Conservation (phyloP, 1,140 invertebrate species). For the Apis florea region DNA sequence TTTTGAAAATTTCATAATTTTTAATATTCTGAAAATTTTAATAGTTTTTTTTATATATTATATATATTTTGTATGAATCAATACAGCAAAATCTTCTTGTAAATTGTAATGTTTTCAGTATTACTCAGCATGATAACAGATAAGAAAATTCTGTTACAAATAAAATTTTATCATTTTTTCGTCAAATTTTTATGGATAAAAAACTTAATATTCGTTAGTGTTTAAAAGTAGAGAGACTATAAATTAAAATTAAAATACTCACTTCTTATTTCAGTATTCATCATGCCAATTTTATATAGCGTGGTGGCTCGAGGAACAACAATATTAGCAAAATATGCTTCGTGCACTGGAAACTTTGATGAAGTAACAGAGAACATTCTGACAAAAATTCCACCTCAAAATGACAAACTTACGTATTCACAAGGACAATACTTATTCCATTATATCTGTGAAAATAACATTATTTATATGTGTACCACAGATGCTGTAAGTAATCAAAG, state of each 20-base stretch:
- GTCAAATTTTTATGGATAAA: neutral
- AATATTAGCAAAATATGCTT: conserved; percentile 93
- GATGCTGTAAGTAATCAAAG: conserved; percentile 90
- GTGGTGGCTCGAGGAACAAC: conserved; percentile 93
- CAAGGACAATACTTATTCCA: conserved; percentile 96
- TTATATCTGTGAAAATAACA: conserved; percentile 92
- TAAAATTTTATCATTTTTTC: conserved; percentile 1
- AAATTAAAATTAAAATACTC: neutral
- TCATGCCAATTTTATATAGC: conserved; percentile 94
- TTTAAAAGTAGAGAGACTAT: neutral
- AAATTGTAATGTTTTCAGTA: conserved; percentile 1
- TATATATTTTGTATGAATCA: too few relatives aligned
- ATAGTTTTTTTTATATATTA: too few relatives aligned
- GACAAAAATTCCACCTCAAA: conserved; percentile 89
- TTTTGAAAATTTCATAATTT: neutral
- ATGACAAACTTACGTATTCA: conserved; percentile 95
- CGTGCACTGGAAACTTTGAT: conserved; percentile 94
- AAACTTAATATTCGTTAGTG: neutral
- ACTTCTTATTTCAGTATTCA: conserved; percentile 59
- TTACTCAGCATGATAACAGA: conserved; percentile 32
- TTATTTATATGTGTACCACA: conserved; percentile 96
- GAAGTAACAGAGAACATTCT: conserved; percentile 96
- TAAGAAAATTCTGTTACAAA: conserved; percentile 27
- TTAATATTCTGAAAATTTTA: neutral
- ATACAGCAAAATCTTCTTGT: neutral